Percentiles rank a stretch among this genome's conserved stretches.
Conservation (phyloP, 1,140 invertebrate genomes). For the Diachasma alloeum region DNA sequence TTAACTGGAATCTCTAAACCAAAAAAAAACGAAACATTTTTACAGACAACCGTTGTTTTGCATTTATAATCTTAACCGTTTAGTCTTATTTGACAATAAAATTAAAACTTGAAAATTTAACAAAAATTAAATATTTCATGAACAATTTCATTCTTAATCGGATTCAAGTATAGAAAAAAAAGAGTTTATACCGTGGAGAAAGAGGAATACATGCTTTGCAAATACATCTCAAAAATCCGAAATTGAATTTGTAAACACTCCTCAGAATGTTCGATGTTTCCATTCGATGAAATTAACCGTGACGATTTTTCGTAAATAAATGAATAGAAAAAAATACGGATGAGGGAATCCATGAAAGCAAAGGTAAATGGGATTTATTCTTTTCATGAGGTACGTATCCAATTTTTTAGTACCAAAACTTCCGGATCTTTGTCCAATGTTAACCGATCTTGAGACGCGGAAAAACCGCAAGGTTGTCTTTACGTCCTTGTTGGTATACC, state of each 20-base stretch:
- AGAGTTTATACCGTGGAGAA: too few species aligned
- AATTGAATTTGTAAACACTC: not conserved
- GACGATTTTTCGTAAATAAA: not conserved
- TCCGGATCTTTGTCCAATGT: not conserved
- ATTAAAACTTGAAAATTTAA: too few species aligned
- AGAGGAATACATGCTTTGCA: too few species aligned
- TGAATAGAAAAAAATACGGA: not conserved
- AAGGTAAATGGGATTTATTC: conserved; percentile 3
- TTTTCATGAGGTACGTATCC: conserved; percentile 4
- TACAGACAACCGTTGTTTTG: too few species aligned
- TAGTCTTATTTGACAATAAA: too few species aligned
- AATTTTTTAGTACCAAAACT: not conserved
- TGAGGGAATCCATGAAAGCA: not conserved
- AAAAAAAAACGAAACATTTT: too few species aligned
- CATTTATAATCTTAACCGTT: too few species aligned
- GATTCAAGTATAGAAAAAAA: too few species aligned
- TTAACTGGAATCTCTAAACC: too few species aligned
- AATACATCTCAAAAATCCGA: not conserved
- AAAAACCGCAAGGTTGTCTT: conserved; percentile 17
- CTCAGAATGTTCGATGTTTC: not conserved
- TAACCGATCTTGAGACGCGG: conserved; percentile 2
- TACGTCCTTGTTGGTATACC: not conserved
- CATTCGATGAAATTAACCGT: not conserved
- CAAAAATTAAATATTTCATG: too few species aligned
- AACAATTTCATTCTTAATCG: too few species aligned